Percentiles rank a stretch among this genome's conserved stretches.
Conservation (phyloP, 64 coral and sea anemone genomes). For the Astreopora myriophthalma region DNA sequence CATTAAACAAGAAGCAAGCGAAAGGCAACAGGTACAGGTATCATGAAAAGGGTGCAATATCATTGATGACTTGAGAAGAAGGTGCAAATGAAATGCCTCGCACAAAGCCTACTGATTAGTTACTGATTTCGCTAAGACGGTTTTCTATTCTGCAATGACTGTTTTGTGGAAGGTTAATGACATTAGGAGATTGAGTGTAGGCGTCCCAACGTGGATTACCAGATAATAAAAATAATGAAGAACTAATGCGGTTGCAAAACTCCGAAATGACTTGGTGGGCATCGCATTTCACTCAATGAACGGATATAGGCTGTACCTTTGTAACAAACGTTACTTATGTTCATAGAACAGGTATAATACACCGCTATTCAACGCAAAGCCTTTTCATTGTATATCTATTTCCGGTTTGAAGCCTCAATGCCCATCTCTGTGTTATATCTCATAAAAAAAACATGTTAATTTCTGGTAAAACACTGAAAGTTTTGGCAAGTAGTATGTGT, state of each 20-base stretch:
- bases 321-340: background rate
- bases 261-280: background rate
- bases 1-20: background rate
- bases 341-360: background rate
- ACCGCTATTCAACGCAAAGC: background rate
- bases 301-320: background rate
- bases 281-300: background rate
- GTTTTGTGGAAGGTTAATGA: constrained; percentile 1
- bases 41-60: constrained; percentile 2
- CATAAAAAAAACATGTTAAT: no score
- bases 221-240: constrained; percentile 1
- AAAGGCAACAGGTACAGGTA: background rate
- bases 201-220: background rate
- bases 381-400: background rate
- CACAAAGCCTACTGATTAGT: constrained; percentile 33
- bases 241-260: background rate
- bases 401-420: background rate
- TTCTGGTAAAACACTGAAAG: no score
- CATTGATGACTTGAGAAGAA: constrained; percentile 36
- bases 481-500: no score
- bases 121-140: background rate
- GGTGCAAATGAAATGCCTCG: background rate
- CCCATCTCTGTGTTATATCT: no score
- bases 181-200: background rate
- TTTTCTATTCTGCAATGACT: constrained; percentile 1